Evolutionary conservation across 2,113 vertebrate species (phyloP), one percentile per base, ranked within the genome.

Genomic region (Oryzias javanicus): DNA sequence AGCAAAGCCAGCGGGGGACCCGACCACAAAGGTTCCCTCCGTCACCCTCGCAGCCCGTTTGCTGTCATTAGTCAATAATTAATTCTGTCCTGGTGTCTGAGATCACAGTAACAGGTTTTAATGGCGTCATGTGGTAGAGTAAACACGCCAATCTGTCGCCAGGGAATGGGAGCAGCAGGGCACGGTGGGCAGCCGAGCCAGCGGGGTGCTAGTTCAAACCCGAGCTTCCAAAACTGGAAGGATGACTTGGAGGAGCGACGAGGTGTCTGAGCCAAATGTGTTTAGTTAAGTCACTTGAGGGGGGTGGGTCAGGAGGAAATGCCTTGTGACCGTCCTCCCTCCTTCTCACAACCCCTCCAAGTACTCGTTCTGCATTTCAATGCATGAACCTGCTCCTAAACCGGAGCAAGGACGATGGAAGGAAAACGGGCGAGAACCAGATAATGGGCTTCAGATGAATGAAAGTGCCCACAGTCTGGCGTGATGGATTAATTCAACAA

Each of bases 81-180:
- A 84, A 88, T 87, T 90, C 81, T 40, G 48, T 86, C 86, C 85
- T 76, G 82, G 86, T 80, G 85, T 88, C 84, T 87, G 84, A 86
- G 82, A 90, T 88, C 87, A 90, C 87, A 89, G 84, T 90, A 86
- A 89, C 88, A 89, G 88, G 87, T 88, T 90, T 89, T 84, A 87
- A 89, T 86, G 82, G 87, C 82, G 74, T 90, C 88, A 88, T 86
- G 87, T 90, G 87, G 79, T 88, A 88, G 85, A 87, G 88, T 90
- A 90, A 90, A 90, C 88, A 89, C 82, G 78, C 73, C 88, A 89
- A 89, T 89, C 87, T 90, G 88, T 90, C 88, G 76, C 85, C 87
- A 88, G 85, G 85, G 87, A 85, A 69, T 49, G 48, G 66, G 76
- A 81, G 81, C 84, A 83, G 74, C 84, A 82, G 87, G 82, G 84